Base-by-base conservation (phyloP, 2,113 vertebrate genomes). In the Tragelaphus buxtoni region DNA sequence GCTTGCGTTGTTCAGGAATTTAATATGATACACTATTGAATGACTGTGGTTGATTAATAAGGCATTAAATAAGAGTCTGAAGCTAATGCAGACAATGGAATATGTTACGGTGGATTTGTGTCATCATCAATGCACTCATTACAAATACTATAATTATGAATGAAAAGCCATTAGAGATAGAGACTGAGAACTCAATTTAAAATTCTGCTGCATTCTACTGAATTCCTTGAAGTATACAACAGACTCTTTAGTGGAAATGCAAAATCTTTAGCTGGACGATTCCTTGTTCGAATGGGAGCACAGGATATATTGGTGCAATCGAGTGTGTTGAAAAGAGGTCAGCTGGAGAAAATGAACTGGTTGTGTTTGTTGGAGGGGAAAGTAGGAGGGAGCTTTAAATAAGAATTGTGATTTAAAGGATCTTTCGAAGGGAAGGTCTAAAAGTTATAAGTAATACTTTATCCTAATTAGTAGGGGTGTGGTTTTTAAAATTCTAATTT, bases 11-110 rank as follows among this genome's bases (percentile, higher is more conserved):
- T 92, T 97, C 53, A 97, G 84, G 91, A 85, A 49, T 91, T 98
- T 97, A 95, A 96, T 61, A 84, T 80, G 88, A 92, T 90, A 81
- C 39, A 94, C 92, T 72, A 39, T 74, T 94, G 95, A 94, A 16
- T 77, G 95, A 69, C 89, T 96, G 20, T 4, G 0, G 55, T 32
- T 96, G 97, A 97, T 93, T 88, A 98, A 86, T 95, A 98, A 97
- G 69, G 77, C 53, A 97, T 97, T 97, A 96, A 74, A 90, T 94
- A 97, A 98, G 39, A 96, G 49, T 72, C 86, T 96, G 93, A 85
- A 93, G 83, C 90, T 94, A 22, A 87, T 94, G 90, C 51, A 94
- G 77, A 93, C 69, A 97, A 69, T 95, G 49, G 93, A 91, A 95
- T 97, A 95, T 24, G 49, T 55, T 96, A 84, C 28, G 72, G 88